Evolutionary conservation across 2,888 invertebrate species (phyloP), one percentile per base, ranked within the genome.

Genomic region (Pollenia angustigena): DNA sequence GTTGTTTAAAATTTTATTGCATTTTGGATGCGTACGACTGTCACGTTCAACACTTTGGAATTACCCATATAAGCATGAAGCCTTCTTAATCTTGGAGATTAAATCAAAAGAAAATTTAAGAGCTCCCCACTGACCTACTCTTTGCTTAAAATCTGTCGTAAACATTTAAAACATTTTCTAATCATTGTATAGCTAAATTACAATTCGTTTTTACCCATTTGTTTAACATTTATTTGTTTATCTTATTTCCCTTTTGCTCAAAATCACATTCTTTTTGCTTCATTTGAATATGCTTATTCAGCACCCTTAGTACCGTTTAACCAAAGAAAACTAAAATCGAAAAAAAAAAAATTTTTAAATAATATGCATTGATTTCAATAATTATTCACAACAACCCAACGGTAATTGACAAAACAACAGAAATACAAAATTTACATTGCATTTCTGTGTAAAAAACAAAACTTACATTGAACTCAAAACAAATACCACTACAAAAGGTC

Each of bases 271-370:
- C 1, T 69, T 18, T 72, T 71, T 83, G 54, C 46, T 68, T 68
- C 52, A 79, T 72, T 84, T 78, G 66, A 72, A 84, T 84, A 84
- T 84, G 72, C 74, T 84, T 79, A 60, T 74, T 84, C 66, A 79
- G 68, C 79, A 68, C 78, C 66, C 60, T 72, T 83, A 40, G 14
- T 58, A 50, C 18, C 60, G 79, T 54, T 74, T 44, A 2, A 14
- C 14, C 8, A 23, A 58, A 48, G 9, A 50, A 42, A 48, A 48
- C 11, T 32, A 12, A 32, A 48, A 62, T 58, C 12, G 40, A 54
- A 56, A 46, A 18, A 58, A 69, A 16, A 23, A 42, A 16, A 18
- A 60, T 42, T 42, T 10, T 72, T 79, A 72, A 72, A 79, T 62
- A 69, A 62, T 71, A 62, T 84, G 84, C 74, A 75, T 85, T 80